Evolutionary conservation across 2,797 vertebrate genomes (phyloP), one percentile per base, ranked within the genome.

Genomic region (Tinamus major): DNA sequence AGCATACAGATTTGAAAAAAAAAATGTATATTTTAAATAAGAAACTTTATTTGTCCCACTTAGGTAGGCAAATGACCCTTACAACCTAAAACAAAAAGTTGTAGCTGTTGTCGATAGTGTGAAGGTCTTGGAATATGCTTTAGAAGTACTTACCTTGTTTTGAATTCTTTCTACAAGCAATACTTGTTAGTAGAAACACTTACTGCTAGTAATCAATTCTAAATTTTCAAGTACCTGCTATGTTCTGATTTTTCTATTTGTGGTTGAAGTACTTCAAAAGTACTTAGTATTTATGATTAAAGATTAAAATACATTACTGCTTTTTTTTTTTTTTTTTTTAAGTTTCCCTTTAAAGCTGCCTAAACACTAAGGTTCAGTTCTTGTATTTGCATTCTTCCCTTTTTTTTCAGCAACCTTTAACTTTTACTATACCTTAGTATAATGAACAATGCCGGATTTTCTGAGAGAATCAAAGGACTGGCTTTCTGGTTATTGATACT

Each of bases 301-400:
- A 82, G 37, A 29, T 9, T 67, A 2, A 31, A 6, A 21, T 58
- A 63, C 20, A 29, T 81, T 85, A 41, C 2, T 16, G 35, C 48
- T 88, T 31, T 23, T 24, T 42, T 87, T 48, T n/a, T 9, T 88
- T 31, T 23, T 24, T 42, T 87, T 48, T n/a, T 9, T 13, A 64
- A 51, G 13, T 46, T 89, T 44, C 62, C 16, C 17, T 80, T 71
- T 75, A 85, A 69, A 64, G 27, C 2, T 91, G 79, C 4, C 16
- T 35, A 6, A 58, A 33, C 1, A 0, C 48, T 61, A 2, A 77
- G 72, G 35, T 89, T 24, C 17, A 62, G 0, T 75, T 75, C 16
- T 49, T 80, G 1, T 8, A 19, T 55, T 86, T 63, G 14, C 67
- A 69, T 69, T 19, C 29, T 71, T 76, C 67, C 9, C 79, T 76